Conservation (phyloP, 2,113 vertebrate species). For the Onychorhynchus coronatus region DNA sequence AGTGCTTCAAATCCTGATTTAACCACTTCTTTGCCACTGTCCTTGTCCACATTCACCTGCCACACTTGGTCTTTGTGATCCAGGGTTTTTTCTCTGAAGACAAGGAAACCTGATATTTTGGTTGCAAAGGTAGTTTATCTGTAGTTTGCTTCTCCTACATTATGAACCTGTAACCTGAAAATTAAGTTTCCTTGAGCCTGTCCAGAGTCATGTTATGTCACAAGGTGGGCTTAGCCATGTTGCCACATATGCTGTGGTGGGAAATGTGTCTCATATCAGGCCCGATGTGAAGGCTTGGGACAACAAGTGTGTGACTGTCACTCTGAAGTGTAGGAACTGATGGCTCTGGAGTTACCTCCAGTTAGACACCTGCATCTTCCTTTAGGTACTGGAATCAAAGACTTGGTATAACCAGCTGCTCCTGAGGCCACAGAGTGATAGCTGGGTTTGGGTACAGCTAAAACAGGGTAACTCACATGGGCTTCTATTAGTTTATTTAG, state of each 20-base stretch:
- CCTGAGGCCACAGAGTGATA: background rate
- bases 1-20: background rate
- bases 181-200: background rate
- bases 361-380: background rate
- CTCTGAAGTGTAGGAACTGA: background rate
- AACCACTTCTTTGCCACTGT: background rate
- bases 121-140: background rate
- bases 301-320: background rate
- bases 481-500: too few species aligned
- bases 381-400: background rate
- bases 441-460: background rate
- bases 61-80: background rate
- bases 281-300: too few species aligned
- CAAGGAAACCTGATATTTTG: background rate
- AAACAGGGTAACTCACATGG: background rate
- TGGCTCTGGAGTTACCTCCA: background rate
- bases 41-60: background rate
- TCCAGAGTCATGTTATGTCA: background rate
- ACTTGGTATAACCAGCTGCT: background rate
- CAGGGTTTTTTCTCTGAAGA: background rate
- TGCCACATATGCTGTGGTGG: rapidly evolving
- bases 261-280: background rate
- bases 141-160: background rate
- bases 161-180: background rate
- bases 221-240: background rate